Evolutionary conservation across 2,113 vertebrate species (phyloP).

Genomic region (Kryptolebias marmoratus): DNA sequence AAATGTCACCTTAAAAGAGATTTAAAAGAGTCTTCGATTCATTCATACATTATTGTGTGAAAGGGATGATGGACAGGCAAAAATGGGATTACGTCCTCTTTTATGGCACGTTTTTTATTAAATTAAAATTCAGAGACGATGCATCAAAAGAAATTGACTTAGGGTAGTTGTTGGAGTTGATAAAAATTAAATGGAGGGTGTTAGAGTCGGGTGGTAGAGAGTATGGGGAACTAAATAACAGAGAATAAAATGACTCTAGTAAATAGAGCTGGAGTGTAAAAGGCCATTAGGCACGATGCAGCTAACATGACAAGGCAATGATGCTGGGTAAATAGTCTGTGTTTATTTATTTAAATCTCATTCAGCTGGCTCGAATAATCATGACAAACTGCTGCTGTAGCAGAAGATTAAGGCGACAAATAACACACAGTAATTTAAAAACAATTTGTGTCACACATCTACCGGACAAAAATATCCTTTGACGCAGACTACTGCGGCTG

Average conservation of each 20-base stretch:
- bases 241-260: constrained; percentile 86
- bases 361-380: constrained; percentile 62
- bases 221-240: constrained; percentile 90
- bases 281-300: constrained; percentile 85
- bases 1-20: constrained; percentile 88
- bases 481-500: constrained; percentile 53
- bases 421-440: constrained; percentile 64
- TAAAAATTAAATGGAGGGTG: constrained; percentile 42
- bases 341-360: constrained; percentile 88
- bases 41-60: constrained; percentile 95
- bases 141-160: constrained; percentile 86
- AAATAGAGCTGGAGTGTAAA: constrained; percentile 87
- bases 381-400: constrained; percentile 55
- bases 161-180: constrained; percentile 85
- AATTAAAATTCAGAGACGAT: constrained; percentile 95
- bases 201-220: neutral
- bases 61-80: constrained; percentile 92
- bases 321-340: constrained; percentile 89
- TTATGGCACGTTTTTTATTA: constrained; percentile 85
- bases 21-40: constrained; percentile 90
- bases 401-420: constrained; percentile 71
- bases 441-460: constrained; percentile 67
- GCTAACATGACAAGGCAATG: constrained; percentile 87
- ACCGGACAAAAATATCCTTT: constrained; percentile 55
- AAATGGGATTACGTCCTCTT: constrained; percentile 88